Evolutionary conservation across 2,113 vertebrate genomes (phyloP), one percentile per base, ranked within the genome.

Genomic region (Anas platyrhynchos): DNA sequence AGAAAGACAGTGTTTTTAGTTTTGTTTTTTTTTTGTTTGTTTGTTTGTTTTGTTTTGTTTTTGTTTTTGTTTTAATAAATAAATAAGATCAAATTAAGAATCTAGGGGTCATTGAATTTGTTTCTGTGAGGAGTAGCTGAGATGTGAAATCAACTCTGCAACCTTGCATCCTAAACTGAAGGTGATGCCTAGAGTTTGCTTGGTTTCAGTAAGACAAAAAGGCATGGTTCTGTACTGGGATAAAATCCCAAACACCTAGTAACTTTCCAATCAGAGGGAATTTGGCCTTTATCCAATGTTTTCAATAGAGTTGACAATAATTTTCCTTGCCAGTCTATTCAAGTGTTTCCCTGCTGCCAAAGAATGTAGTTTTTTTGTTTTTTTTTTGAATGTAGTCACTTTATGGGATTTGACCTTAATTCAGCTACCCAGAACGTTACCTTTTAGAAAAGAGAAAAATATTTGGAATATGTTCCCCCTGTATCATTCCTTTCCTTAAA

Each of bases 311-410:
- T 3, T 13, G 14, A 44, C 16, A 41, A 56, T 27, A 0, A 36
- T 68, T 95, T 87, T 78, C 69, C 15, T 72, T 72, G 62, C 17
- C 55, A 44, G 22, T 68, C 26, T 10, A 16, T 52, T 43, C 41
- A 86, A 92, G 25, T 46, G 11, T 75, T 86, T 88, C 34, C 50
- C n/a, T 81, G 18, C 27, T 93, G 76, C 34, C 76, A 92, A 77
- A 32, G 25, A 65, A 50, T 16, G 8, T 54, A 5, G 22, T 11
- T 48, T 81, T 54, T 77, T 15, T 31, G n/a, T n/a, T n/a, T n/a
- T 79, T 38, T 34, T 34, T 34, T 79, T 38, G 55, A 65, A 85
- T 23, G 32, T 34, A 85, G 52, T 48, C 22, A 31, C 8, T 91
- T 91, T 31, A n/a, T 54, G 17, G 73, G 43, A 82, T n/a, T 22